Base-by-base conservation (phyloP, 2,113 vertebrate genomes). In the Ictalurus punctatus region DNA sequence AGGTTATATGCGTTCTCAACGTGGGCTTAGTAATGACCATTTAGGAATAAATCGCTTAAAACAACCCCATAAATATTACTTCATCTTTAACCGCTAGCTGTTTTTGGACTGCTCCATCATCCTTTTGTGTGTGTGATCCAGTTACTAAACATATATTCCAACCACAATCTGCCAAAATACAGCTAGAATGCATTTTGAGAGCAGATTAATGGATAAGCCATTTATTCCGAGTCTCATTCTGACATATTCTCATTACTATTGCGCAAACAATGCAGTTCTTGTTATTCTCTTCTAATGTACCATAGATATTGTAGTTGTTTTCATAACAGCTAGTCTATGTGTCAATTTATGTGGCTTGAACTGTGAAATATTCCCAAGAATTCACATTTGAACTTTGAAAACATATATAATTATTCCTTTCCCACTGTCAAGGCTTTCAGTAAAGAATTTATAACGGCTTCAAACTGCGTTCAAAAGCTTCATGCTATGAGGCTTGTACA, bases 161-260 rank as follows among this genome's bases (percentile, higher is more conserved):
- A 87, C 74, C 86, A 52, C 86, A 63, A 23, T 58, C 17, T 63
- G 56, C 73, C 37, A 58, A 34, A 54, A 86, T 48, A 48, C 9
- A 19, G 48, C n/a, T 58, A 58, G 30, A 86, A 34, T 59, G 30
- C 84, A 58, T 52, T 86, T 34, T 37, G 54, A 74, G 69, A 76
- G 85, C 69, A 44, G 34, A 17, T 59, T 61, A 59, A 23, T 17
- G 54, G 54, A 86, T 44, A n/a, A 63, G 27, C 85, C 73, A 27
- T 61, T 34, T 61, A 86, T 76, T 56, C 34, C 6, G n/a, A 67
- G 9, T 54, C 84, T 13, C n/a, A 10, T 73, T 78, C 25, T 16
- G 37, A 86, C 40, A 30, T 40, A 17, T 86, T 86, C 85, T 86
- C 69, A 59, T 86, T 56, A 30, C 23, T 73, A 69, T 37, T 58